Evolutionary conservation across 2,888 invertebrate species (phyloP).

Genomic region (Tortrix viridana): DNA sequence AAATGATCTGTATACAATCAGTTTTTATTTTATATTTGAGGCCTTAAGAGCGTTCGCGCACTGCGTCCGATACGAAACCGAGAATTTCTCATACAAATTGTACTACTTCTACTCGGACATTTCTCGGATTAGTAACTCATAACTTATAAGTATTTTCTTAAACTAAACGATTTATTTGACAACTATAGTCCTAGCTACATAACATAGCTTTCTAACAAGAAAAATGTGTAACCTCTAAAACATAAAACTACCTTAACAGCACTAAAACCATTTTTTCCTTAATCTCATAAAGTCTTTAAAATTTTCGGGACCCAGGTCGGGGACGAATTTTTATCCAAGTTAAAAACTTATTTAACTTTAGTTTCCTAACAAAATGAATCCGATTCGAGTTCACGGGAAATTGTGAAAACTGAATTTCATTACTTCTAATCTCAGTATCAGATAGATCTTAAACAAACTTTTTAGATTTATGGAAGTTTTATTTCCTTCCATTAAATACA

Average conservation of each 20-base stretch:
- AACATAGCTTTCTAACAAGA: no score
- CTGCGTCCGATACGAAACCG: no score
- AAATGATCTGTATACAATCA: no score
- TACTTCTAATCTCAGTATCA: conserved; percentile 5
- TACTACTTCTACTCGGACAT: no score
- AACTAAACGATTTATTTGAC: no score
- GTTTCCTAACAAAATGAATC: conserved; percentile 5
- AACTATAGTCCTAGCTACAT: no score
- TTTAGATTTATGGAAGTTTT: background rate
- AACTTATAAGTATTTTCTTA: no score
- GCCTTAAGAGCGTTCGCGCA: no score
- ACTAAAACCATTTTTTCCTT: background rate
- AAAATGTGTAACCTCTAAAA: no score
- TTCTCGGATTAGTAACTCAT: no score
- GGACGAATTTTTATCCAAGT: background rate
- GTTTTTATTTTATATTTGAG: no score
- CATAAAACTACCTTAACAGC: background rate
- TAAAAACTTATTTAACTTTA: conserved; percentile 24
- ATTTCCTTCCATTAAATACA: background rate
- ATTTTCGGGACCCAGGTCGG: background rate
- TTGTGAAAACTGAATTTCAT: conserved; percentile 14
- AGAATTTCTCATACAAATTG: no score
- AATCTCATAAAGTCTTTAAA: background rate
- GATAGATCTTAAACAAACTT: conserved; percentile 9
- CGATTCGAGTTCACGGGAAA: background rate